Evolutionary conservation across 2,797 vertebrate species (phyloP).

Genomic region (Pipistrellus kuhlii): DNA sequence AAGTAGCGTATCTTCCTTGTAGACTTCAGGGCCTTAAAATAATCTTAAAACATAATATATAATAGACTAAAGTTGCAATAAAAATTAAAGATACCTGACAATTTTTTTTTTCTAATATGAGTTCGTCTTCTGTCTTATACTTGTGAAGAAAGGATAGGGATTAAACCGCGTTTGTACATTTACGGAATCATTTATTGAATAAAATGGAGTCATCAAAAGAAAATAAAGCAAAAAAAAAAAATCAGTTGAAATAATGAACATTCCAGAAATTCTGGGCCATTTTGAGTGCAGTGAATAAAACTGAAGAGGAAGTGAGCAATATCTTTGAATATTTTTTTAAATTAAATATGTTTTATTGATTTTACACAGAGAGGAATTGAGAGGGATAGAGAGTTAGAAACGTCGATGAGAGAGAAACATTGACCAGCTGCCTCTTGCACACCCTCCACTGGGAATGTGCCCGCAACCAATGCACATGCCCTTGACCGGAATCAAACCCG

Average conservation of each 20-base stretch:
- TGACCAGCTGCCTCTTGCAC: too few relatives aligned
- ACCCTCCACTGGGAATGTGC: too few relatives aligned
- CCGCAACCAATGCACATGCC: too few relatives aligned
- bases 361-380: too few relatives aligned
- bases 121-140: constrained; percentile 43
- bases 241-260: constrained; percentile 28
- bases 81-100: constrained; percentile 26
- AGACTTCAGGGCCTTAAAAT: background rate
- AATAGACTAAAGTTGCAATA: background rate
- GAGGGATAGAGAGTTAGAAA: too few relatives aligned
- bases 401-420: too few relatives aligned
- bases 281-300: constrained; percentile 48
- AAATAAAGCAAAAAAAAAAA: constrained; percentile 55
- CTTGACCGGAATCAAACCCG: too few relatives aligned
- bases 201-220: constrained; percentile 44
- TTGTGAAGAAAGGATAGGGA: background rate
- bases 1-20: background rate
- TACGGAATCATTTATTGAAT: constrained; percentile 46
- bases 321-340: background rate
- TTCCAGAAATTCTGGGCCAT: background rate
- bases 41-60: background rate
- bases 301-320: background rate
- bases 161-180: constrained; percentile 47
- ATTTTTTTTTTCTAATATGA: constrained; percentile 5
- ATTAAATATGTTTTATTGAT: too few relatives aligned